phyloP scores from a whole-genome alignment of 2,797 vertebrate species.

The Potorous gilbertii region DNA sequence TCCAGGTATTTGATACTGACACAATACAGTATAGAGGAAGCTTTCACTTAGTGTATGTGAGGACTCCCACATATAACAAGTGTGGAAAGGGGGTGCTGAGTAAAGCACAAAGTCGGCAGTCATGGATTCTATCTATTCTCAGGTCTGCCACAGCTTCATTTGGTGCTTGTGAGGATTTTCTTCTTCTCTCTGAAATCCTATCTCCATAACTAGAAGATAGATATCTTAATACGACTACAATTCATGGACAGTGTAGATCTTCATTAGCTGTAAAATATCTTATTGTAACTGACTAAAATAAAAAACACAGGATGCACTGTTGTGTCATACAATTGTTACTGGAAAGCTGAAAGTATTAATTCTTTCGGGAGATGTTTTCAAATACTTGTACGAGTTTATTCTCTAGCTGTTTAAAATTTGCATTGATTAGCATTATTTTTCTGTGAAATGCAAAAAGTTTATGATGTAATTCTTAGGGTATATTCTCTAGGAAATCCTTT shows the following conservation, averaged over 20 bases:
- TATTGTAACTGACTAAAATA: constrained; percentile 44
- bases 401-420: constrained; percentile 42
- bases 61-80: neutral
- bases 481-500: constrained; percentile 75
- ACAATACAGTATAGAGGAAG: neutral
- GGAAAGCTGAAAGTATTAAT: constrained; percentile 51
- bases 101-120: constrained; percentile 10
- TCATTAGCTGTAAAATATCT: constrained; percentile 44
- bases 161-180: neutral
- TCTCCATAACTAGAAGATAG: constrained; percentile 4
- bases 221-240: neutral
- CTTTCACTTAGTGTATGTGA: neutral
- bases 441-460: constrained; percentile 45
- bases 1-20: neutral
- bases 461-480: constrained; percentile 68
- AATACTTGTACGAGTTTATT: constrained; percentile 34
- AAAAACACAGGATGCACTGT: constrained; percentile 28
- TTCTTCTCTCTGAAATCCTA: neutral
- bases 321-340: constrained; percentile 25
- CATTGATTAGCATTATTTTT: constrained; percentile 31
- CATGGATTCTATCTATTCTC: constrained; percentile 16
- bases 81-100: neutral
- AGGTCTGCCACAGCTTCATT: neutral
- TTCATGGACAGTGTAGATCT: neutral
- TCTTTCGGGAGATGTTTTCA: constrained; percentile 17